phyloP scores from a whole-genome alignment of 2,888 invertebrate genomes.

The Patella depressa region DNA sequence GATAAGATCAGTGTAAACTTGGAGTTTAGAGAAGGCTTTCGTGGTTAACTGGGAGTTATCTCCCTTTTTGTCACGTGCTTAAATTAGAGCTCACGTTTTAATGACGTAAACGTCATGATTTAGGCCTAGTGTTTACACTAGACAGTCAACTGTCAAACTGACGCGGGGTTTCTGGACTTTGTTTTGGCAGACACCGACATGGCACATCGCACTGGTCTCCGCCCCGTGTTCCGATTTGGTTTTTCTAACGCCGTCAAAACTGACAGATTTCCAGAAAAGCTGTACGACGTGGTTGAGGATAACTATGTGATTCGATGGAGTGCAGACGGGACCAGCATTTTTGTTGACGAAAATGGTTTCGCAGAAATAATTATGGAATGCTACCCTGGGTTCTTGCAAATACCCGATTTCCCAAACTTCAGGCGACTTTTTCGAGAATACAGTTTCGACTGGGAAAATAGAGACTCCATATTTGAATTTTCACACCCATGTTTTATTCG shows the following conservation, averaged over 20 bases:
- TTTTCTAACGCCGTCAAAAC: not conserved
- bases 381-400: constrained; percentile 67
- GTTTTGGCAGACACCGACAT: not conserved
- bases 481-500: constrained; percentile 54
- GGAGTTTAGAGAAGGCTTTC: too few relatives aligned
- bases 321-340: constrained; percentile 47
- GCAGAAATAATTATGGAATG: constrained; percentile 58
- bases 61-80: not conserved
- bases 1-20: too few relatives aligned
- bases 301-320: constrained; percentile 57
- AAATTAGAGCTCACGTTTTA: not conserved
- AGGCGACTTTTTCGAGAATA: constrained; percentile 66
- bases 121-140: not conserved
- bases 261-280: constrained; percentile 55
- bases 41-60: not conserved
- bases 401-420: constrained; percentile 62
- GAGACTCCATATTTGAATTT: constrained; percentile 50
- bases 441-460: constrained; percentile 59
- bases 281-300: constrained; percentile 58
- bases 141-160: not conserved
- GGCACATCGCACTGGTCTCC: not conserved
- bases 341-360: constrained; percentile 49
- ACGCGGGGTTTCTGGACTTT: not conserved
- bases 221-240: not conserved
- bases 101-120: not conserved